Evolutionary conservation across 2,113 vertebrate species (phyloP).

Genomic region (Zosterops borbonicus): DNA sequence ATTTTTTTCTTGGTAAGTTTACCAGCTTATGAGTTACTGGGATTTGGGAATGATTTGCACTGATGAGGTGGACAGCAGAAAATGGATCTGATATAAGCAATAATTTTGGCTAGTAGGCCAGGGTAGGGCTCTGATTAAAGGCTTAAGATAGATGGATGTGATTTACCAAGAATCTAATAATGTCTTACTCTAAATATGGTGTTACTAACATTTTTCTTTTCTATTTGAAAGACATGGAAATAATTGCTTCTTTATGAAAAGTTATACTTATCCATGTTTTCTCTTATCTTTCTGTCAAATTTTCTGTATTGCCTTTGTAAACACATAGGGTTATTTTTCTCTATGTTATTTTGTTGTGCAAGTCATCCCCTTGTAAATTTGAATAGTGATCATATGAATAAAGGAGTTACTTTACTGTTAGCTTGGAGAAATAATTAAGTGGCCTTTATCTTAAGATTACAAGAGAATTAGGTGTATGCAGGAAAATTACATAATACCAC

Average conservation of each 20-base stretch:
- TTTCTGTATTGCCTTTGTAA: background rate
- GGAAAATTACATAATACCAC: background rate
- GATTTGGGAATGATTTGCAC: background rate
- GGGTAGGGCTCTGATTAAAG: background rate
- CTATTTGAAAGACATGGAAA: background rate
- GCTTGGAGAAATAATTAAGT: background rate
- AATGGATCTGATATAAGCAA: background rate
- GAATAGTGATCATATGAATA: background rate
- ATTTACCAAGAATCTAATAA: background rate
- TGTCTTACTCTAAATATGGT: background rate
- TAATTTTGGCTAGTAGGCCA: background rate
- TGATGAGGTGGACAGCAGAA: background rate
- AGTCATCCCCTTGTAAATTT: background rate
- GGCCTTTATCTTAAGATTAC: background rate
- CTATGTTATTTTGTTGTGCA: background rate
- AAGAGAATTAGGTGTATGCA: background rate
- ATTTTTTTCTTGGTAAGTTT: background rate
- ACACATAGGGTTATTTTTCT: background rate
- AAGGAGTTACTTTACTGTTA: background rate
- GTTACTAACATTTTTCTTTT: background rate
- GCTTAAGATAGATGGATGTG: background rate
- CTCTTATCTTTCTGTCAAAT: background rate
- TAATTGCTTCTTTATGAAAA: background rate
- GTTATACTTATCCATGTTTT: background rate
- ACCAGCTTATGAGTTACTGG: background rate